Conservation (phyloP, 2,888 invertebrate genomes). For the Tethea ocularis region DNA sequence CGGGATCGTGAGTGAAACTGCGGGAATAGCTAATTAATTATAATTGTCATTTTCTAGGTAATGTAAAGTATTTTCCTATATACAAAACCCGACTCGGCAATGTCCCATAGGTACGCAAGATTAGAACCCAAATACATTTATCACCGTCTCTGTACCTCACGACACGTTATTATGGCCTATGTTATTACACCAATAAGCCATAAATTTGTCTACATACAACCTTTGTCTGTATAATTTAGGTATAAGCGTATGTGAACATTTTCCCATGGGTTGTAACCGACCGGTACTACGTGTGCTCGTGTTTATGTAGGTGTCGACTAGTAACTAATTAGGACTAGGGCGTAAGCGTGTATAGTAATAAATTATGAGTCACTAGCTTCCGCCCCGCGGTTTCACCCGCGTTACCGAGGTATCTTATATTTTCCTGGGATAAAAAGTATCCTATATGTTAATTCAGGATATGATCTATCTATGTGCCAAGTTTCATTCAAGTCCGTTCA, state of each 20-base stretch:
- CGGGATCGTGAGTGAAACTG: too few relatives aligned
- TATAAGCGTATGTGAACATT: conserved; percentile 9
- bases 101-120: conserved; percentile 26
- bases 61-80: not conserved
- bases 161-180: conserved; percentile 3
- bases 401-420: too few relatives aligned
- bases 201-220: conserved; percentile 32
- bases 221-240: conserved; percentile 31
- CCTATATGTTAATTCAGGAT: too few relatives aligned
- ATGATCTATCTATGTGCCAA: too few relatives aligned
- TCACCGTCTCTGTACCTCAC: conserved; percentile 8
- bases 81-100: conserved; percentile 3
- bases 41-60: not conserved
- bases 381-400: too few relatives aligned
- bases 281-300: conserved; percentile 16
- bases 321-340: conserved; percentile 8
- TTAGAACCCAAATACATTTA: conserved; percentile 36
- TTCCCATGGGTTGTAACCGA: conserved; percentile 13
- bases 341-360: not conserved
- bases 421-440: too few relatives aligned
- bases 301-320: conserved; percentile 12
- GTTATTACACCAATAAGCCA: conserved; percentile 35
- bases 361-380: conserved; percentile 2
- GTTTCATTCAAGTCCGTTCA: too few relatives aligned
- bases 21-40: too few relatives aligned